Evolutionary conservation across 2,797 vertebrate genomes (phyloP), one percentile per base, ranked within the genome.

Genomic region (Falco columbarius): DNA sequence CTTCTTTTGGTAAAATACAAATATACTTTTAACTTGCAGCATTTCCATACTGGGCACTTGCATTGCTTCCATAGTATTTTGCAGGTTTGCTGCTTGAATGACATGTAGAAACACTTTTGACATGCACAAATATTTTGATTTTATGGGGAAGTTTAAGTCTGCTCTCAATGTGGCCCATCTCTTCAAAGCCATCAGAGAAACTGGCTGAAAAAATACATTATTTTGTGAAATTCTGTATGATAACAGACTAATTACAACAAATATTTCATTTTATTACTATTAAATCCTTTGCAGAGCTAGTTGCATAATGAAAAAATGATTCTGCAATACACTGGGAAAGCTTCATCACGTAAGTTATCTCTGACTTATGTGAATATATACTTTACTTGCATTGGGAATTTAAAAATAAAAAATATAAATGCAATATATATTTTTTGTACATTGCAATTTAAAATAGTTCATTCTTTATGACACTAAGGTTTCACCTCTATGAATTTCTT

Each of bases 191-290:
- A 72, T 32, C 16, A 86, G 71, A 85, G 27, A 66, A 80, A 27
- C 52, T 81, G 55, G 3, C 47, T 95, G 55, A n/a, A 93, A 88
- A 68, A 49, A 27, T 27, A 4, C 6, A 32, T 70, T 91, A 8
- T 42, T 80, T 89, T 85, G 24, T 77, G 49, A 76, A 30, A 21
- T 20, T 66, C 23, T 80, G 0, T 63, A 29, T 49, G 27, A 74
- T 77, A 83, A 44, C 87, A 85, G 23, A 54, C 68, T 61, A 90
- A 95, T 89, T 91, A 88, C 22, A 84, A 59, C 59, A 30, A 67
- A 74, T 59, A 18, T 63, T 89, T 82, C 66, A 92, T 89, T 91
- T 55, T 79, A 63, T 88, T 91, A 86, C 71, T 81, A 68, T 67
- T 52, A 81, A 85, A 22, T 14, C 8, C 67, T 81, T 88, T 83